Conservation (phyloP, 2,113 vertebrate species). For the Prunella himalayana region DNA sequence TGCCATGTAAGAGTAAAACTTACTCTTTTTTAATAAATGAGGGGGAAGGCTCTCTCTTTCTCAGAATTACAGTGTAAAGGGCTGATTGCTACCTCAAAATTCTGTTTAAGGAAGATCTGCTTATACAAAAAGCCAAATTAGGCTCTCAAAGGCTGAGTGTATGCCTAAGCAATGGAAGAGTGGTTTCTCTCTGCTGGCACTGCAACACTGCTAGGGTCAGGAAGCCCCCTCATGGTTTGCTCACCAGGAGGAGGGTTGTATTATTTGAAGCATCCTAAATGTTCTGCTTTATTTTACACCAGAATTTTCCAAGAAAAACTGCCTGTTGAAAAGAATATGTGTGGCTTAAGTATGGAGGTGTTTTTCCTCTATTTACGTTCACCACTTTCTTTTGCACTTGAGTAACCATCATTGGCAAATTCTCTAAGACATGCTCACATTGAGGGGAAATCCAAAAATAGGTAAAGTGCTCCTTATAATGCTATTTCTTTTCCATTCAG, state of each 20-base stretch:
- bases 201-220: constrained; percentile 49
- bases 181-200: constrained; percentile 52
- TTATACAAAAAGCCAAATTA: constrained; percentile 58
- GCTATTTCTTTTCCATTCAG: constrained; percentile 24
- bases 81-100: constrained; percentile 30
- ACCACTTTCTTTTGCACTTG: not conserved
- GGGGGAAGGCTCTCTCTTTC: not conserved
- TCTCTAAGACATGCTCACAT: not conserved
- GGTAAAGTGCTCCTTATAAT: not conserved
- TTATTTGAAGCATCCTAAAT: constrained; percentile 54
- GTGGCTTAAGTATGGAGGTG: not conserved
- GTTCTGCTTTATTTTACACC: constrained; percentile 1
- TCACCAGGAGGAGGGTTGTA: constrained; percentile 47
- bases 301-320: constrained; percentile 14
- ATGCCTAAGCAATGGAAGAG: constrained; percentile 55
- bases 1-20: not conserved
- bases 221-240: constrained; percentile 58
- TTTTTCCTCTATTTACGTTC: not conserved
- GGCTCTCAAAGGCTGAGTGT: constrained; percentile 40
- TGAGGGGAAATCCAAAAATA: constrained; percentile 20
- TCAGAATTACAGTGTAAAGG: not conserved
- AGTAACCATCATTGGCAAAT: constrained; percentile 18
- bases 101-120: constrained; percentile 45
- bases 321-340: not conserved
- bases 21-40: not conserved